phyloP scores from a whole-genome alignment of 1,140 invertebrate genomes.

The Patella vulgata region DNA sequence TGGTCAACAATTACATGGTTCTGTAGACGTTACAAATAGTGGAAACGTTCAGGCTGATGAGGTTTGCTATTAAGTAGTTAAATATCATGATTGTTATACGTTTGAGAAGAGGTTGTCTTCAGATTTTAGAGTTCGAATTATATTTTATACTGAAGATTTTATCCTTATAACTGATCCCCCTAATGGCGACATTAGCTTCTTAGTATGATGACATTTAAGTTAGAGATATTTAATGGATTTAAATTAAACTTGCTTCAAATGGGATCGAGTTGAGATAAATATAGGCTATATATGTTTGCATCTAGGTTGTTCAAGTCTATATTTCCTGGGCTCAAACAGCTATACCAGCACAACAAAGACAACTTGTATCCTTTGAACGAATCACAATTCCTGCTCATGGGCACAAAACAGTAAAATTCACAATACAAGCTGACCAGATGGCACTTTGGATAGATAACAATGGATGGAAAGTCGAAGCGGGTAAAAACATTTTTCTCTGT shows the following conservation, averaged over 20 bases:
- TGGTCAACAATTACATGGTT: slow-evolving; percentile 16
- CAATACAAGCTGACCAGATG: slow-evolving; percentile 43
- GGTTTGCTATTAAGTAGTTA: too few relatives aligned
- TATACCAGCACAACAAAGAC: slow-evolving; percentile 49
- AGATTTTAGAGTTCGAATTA: too few relatives aligned
- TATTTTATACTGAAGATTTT: too few relatives aligned
- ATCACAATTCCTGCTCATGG: slow-evolving; percentile 19
- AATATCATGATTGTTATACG: too few relatives aligned
- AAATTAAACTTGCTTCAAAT: too few relatives aligned
- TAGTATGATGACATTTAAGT: too few relatives aligned
- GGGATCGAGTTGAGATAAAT: too few relatives aligned
- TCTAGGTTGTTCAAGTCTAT: slow-evolving; percentile 59
- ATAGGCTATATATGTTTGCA: too few relatives aligned
- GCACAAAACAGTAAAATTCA: slow-evolving; percentile 23
- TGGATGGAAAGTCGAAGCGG: slow-evolving; percentile 51
- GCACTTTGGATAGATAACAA: slow-evolving; percentile 52
- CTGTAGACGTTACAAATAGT: slow-evolving; percentile 25
- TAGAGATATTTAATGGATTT: too few relatives aligned
- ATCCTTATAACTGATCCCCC: too few relatives aligned
- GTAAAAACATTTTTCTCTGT: slow-evolving; percentile 31
- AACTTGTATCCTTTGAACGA: slow-evolving; percentile 51
- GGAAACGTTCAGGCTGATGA: slow-evolving; percentile 41
- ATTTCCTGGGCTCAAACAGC: slow-evolving; percentile 47
- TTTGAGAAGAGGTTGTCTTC: too few relatives aligned
- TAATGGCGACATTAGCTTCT: too few relatives aligned